Percentiles rank a stretch among this genome's conserved stretches.
These are phyloP conservation scores for Entomobrya proxima DNA, from an alignment of 2,888 invertebrate genomes.

Conservation along the genomic window DNA sequence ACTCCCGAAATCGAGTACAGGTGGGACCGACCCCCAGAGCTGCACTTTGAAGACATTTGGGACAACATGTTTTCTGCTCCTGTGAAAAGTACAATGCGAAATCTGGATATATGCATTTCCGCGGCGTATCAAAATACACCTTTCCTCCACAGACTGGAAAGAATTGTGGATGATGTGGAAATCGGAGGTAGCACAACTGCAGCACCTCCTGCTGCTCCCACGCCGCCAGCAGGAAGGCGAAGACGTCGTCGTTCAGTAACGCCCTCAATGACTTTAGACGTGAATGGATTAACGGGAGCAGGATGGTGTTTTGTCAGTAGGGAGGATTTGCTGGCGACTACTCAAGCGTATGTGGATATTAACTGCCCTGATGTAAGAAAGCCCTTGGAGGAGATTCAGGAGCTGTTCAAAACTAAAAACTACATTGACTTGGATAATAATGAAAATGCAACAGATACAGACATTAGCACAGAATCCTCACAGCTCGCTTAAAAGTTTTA, in stretches of 20 bases:
- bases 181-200: neutral
- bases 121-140: slow-evolving; percentile 68
- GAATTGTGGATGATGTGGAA: slow-evolving; percentile 30
- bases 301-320: slow-evolving; percentile 68
- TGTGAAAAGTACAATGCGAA: slow-evolving; percentile 58
- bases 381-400: neutral
- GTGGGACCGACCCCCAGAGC: slow-evolving; percentile 61
- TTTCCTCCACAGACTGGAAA: slow-evolving; percentile 67
- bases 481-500: too few species aligned
- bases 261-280: slow-evolving; percentile 41
- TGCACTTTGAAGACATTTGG: slow-evolving; percentile 66
- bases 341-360: slow-evolving; percentile 27
- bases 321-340: slow-evolving; percentile 29
- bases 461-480: too few species aligned
- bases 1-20: slow-evolving; percentile 64
- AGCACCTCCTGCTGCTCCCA: neutral
- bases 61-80: slow-evolving; percentile 66
- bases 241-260: too few species aligned
- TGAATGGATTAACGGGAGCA: slow-evolving; percentile 38
- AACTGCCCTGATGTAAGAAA: slow-evolving; percentile 20
- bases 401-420: neutral
- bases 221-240: too few species aligned
- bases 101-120: slow-evolving; percentile 69
- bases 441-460: too few species aligned
- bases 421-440: neutral